Evolutionary conservation across 2,888 invertebrate species (phyloP), one percentile per base, ranked within the genome.

Genomic region (Blastobasis lacticolella): DNA sequence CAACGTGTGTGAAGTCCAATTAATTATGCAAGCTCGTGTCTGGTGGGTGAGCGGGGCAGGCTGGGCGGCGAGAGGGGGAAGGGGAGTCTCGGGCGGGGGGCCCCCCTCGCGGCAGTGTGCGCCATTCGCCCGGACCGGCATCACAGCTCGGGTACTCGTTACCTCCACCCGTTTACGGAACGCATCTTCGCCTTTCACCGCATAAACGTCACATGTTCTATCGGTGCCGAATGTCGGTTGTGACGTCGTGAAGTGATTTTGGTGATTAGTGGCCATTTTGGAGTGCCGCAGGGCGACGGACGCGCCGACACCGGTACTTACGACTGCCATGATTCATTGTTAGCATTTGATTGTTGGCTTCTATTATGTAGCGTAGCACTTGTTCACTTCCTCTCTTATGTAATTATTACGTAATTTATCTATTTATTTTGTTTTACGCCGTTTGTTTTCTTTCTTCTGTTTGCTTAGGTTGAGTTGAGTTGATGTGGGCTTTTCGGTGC

Each of bases 1-100:
- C 78, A 79, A 69, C 73, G 70, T 74, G 78, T 80, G 80, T 77
- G 71, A 77, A 78, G 75, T 77, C 67, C 78, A 76, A 83, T 81
- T 81, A 82, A 84, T 83, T 84, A 86, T 85, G 82, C 81, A 83
- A 81, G 78, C 78, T 73, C 65, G 78, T 78, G 80, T 83, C 82
- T 82, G 80, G 74, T 77, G 71, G 77, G 72, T 70, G 71, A 73
- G 57, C 57, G 51, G 50, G 58, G 58, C 51, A 52, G 55, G 59
- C 54, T 55, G 55, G 46, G 56, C 58, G 59, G 23, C 59, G 62
- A 63, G 52, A 57, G 57, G 55, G 52, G 55, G 62, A 51, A 56
- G 57, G 58, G 49, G 55, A 53, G 56, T 49, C 50, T 60, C 50
- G 49, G 53, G 54, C 62, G 66, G 59, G 66, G 60, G 60, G 62